Percentiles rank a stretch among this genome's conserved stretches.
Evolutionary conservation across 2,797 vertebrate genomes (phyloP).

Genomic region (Tinamus major): DNA sequence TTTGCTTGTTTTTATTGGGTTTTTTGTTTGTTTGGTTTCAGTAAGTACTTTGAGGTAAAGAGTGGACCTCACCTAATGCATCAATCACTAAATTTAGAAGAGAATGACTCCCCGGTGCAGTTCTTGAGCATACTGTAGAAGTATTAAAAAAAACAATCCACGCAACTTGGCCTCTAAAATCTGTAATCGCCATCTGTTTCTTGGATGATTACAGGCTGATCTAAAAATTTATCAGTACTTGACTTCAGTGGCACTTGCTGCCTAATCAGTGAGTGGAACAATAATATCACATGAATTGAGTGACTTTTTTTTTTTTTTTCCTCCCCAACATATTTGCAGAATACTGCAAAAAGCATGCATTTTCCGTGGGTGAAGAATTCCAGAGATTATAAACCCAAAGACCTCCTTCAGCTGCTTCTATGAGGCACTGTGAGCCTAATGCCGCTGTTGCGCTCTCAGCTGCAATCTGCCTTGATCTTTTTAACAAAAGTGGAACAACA

Average conservation of each 20-base stretch:
- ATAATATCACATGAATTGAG: not conserved
- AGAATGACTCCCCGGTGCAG: not conserved
- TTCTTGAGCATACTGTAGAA: not conserved
- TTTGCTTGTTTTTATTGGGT: no score
- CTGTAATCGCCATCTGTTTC: slow-evolving; percentile 61
- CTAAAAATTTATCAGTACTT: slow-evolving; percentile 29
- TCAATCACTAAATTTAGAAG: not conserved
- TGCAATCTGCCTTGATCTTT: slow-evolving; percentile 26
- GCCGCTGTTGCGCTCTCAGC: not conserved
- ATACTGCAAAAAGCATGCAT: not conserved
- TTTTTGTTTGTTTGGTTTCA: no score
- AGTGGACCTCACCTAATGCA: not conserved
- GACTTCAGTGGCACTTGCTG: slow-evolving; percentile 20
- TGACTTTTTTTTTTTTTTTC: not conserved
- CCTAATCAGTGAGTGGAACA: slow-evolving; percentile 15
- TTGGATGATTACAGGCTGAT: slow-evolving; percentile 60
- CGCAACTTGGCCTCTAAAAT: not conserved
- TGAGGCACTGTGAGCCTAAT: not conserved
- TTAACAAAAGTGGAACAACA: not conserved
- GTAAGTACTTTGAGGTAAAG: not conserved
- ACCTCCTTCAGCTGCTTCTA: not conserved
- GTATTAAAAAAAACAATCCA: not conserved
- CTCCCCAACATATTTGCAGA: not conserved
- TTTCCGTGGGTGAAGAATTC: not conserved
- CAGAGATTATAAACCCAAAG: not conserved